Conservation (phyloP, 2,113 vertebrate genomes). For the Hippopotamus amphibius region DNA sequence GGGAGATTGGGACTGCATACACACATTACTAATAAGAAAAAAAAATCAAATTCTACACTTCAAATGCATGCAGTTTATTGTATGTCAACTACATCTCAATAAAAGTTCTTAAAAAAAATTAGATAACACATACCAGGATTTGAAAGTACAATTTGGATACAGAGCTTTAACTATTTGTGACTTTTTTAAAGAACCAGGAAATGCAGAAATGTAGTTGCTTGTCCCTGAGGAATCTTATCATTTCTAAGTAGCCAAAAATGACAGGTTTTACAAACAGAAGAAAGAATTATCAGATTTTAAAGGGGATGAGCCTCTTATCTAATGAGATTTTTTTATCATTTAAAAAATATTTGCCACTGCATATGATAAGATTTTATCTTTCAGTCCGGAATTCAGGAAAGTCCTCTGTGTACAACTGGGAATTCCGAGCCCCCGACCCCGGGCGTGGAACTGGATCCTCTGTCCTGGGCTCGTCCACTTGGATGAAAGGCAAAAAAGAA, state of each 20-base stretch:
- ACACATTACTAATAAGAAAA: too few relatives aligned
- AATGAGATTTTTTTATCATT: neutral
- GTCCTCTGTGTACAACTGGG: neutral
- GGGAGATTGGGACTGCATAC: too few relatives aligned
- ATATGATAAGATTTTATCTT: neutral
- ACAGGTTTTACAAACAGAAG: neutral
- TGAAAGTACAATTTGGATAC: neutral
- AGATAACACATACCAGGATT: neutral
- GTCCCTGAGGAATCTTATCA: neutral
- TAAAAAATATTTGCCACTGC: neutral
- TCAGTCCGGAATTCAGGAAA: neutral
- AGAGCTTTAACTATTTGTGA: neutral
- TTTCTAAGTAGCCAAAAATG: neutral
- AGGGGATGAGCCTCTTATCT: neutral
- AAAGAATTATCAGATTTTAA: neutral
- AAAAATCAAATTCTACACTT: too few relatives aligned
- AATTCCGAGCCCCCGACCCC: neutral
- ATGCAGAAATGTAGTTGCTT: neutral
- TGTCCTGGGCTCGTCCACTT: neutral
- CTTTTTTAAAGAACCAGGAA: neutral
- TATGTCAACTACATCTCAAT: too few relatives aligned
- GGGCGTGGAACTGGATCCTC: rapidly evolving
- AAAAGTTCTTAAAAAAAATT: too few relatives aligned
- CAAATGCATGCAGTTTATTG: too few relatives aligned
- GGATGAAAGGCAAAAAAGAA: neutral